Percentiles rank a stretch among this genome's conserved stretches.
Conservation (phyloP, 2,888 invertebrate genomes). For the Harpagoxenus sublaevis region DNA sequence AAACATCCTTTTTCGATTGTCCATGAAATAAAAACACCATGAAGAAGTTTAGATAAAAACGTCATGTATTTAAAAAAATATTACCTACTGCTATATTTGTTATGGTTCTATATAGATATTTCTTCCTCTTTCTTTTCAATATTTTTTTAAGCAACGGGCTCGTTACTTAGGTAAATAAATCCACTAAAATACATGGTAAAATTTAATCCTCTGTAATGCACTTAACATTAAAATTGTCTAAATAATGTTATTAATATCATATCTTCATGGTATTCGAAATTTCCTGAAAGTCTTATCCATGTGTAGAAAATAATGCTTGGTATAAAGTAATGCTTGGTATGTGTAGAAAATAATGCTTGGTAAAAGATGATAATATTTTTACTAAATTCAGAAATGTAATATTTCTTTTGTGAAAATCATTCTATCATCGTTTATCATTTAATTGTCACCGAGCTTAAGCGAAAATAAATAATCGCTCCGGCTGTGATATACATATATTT, state of each 20-base stretch:
- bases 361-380: background rate
- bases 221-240: background rate
- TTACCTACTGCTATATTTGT: background rate
- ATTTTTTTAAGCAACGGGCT: background rate
- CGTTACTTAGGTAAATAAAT: background rate
- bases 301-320: background rate
- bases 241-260: background rate
- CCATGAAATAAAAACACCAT: too few species aligned
- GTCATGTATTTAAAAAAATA: background rate
- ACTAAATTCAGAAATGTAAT: slow-evolving; percentile 3
- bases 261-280: background rate
- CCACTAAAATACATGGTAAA: too few species aligned
- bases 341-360: background rate
- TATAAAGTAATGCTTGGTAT: too few species aligned
- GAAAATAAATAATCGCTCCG: slow-evolving; percentile 9
- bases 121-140: too few species aligned
- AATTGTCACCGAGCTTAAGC: slow-evolving; percentile 7
- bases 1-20: too few species aligned
- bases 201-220: background rate
- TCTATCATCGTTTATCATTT: slow-evolving; percentile 21
- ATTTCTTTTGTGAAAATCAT: slow-evolving; percentile 9
- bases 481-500: slow-evolving; percentile 12
- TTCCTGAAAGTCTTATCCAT: background rate
- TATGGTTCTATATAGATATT: background rate
- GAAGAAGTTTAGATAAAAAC: background rate